Evolutionary conservation across 2,888 invertebrate species (phyloP).

Genomic region (Crioceris asparagi): DNA sequence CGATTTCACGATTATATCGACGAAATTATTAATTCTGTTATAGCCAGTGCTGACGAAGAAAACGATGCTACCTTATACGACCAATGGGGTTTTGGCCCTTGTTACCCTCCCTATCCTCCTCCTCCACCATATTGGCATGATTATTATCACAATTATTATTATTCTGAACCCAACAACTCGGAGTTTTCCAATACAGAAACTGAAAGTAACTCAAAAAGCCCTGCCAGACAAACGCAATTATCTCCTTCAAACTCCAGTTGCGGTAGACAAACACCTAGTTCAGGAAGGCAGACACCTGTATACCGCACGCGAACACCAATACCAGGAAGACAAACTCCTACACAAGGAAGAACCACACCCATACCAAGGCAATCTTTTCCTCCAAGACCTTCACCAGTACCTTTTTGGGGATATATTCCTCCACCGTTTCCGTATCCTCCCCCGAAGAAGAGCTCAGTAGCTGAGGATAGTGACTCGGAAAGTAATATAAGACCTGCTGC

Average conservation of each 20-base stretch:
- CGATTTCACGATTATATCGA: constrained; percentile 8
- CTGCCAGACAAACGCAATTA: constrained; percentile 11
- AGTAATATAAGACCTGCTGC: constrained; percentile 9
- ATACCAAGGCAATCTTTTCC: constrained; percentile 6
- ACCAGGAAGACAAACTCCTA: neutral
- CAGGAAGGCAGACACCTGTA: neutral
- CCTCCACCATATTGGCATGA: constrained; percentile 28
- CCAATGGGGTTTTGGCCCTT: constrained; percentile 28
- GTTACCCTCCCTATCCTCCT: constrained; percentile 26
- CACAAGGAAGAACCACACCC: neutral
- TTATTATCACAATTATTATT: constrained; percentile 24
- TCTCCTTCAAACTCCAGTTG: constrained; percentile 6
- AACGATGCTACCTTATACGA: constrained; percentile 29
- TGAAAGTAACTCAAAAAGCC: constrained; percentile 12
- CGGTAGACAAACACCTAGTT: constrained; percentile 9
- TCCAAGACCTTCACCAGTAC: constrained; percentile 22
- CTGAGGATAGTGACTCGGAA: constrained; percentile 13
- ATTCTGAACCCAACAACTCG: constrained; percentile 17
- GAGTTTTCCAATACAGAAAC: constrained; percentile 12
- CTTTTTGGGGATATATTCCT: constrained; percentile 28
- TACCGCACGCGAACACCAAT: neutral
- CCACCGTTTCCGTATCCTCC: constrained; percentile 16
- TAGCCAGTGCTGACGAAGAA: constrained; percentile 35
- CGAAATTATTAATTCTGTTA: constrained; percentile 26
- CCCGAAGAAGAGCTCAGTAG: constrained; percentile 8